Evolutionary conservation across 1,140 invertebrate species (phyloP), one percentile per base, ranked within the genome.

Genomic region (Zophobas atratus): DNA sequence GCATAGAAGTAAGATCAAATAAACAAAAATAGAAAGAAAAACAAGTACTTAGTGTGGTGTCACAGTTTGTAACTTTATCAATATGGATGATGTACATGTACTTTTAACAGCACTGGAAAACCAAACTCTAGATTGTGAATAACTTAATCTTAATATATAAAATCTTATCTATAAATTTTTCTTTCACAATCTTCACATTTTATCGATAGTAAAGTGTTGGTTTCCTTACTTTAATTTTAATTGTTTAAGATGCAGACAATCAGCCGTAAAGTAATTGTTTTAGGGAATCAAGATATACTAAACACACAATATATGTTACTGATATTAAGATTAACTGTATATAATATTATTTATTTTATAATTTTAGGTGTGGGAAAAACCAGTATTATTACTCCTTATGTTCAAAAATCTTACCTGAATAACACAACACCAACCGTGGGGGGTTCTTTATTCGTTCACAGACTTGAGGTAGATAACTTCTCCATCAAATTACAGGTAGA

Each of bases 401-500:
- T 96, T 36, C 92, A 93, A 43, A 94, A 95, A 81, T 91, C 91
- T 84, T 93, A 94, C 84, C 92, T 91, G 76, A 90, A 91, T 60
- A 90, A 91, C 81, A 91, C 92, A 5, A 93, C 91, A 73, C 94
- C 95, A 6, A 97, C 96, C 4, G 95, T 97, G 82, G 96, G 95
- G 1, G 96, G 95, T 41, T 96, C 94, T 1, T 97, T 96, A 87
- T 96, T 95, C 84, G 95, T 92, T 2, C 95, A 94, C 85, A 95
- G 92, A 85, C 90, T 96, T 80, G 92, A 92, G 71, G 78, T 94
- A 39, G 90, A 91, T 1, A 90, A 93, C 78, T 89, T 91, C 76
- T 91, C 88, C 85, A 90, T 95, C 4, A 94, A 92, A 88, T 85
- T 95, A 80, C 93, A 94, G 89, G 93, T 94, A 87, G 83, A 70